Evolutionary conservation across 2,888 invertebrate species (phyloP).

Genomic region (Andrena minutula): DNA sequence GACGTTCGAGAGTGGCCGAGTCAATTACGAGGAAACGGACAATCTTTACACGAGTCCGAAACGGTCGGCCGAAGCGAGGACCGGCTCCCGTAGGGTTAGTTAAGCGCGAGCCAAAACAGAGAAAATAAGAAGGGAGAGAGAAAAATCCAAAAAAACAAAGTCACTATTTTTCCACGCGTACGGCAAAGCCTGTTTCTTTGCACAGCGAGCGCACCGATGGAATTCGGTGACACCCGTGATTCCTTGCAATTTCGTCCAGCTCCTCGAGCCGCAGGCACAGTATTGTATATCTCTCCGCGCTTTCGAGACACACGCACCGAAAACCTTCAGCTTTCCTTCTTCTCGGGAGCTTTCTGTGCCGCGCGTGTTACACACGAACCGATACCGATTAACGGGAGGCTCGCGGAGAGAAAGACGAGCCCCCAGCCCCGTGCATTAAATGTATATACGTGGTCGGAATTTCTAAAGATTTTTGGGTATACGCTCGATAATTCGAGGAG

Average conservation of each 20-base stretch:
- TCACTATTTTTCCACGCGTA: conserved; percentile 63
- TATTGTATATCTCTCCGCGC: conserved; percentile 51
- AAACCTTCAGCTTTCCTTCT: too few relatives aligned
- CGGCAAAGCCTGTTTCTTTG: conserved; percentile 54
- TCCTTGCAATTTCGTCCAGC: conserved; percentile 75
- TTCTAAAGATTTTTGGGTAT: conserved; percentile 78
- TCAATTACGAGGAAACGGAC: too few relatives aligned
- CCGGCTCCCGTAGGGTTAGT: too few relatives aligned
- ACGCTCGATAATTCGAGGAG: conserved; percentile 54
- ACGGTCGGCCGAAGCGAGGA: too few relatives aligned
- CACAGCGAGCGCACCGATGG: conserved; percentile 49
- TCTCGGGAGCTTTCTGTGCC: conserved; percentile 18
- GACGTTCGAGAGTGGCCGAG: too few relatives aligned
- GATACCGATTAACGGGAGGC: background rate
- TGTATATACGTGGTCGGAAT: conserved; percentile 53
- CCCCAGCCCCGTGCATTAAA: background rate
- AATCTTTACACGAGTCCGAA: background rate
- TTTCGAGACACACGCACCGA: conserved; percentile 2
- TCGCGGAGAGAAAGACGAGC: background rate
- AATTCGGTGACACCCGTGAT: conserved; percentile 63
- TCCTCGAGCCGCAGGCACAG: conserved; percentile 67
- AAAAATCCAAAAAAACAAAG: conserved; percentile 2
- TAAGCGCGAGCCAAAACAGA: too few relatives aligned
- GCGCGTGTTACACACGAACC: conserved; percentile 7
- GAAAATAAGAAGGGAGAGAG: background rate